Conservation (phyloP, 2,888 invertebrate species). For the Carabus problematicus region DNA sequence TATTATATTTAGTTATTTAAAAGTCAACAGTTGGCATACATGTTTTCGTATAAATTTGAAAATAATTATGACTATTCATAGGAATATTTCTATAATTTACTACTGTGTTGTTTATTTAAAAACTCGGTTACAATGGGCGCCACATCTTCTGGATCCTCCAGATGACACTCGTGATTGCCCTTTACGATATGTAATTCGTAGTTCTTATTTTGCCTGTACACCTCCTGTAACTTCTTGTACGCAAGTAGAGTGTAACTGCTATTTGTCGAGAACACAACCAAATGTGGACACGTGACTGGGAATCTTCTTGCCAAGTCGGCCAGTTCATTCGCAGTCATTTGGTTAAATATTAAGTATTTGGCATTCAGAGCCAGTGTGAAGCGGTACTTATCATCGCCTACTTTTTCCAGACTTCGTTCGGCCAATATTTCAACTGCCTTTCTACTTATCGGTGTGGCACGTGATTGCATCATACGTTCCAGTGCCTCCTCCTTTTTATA, state of each 20-base stretch:
- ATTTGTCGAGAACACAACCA: constrained; percentile 49
- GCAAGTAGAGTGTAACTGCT: background rate
- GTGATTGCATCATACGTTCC: constrained; percentile 58
- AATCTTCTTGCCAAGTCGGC: constrained; percentile 53
- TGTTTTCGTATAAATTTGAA: too few relatives aligned
- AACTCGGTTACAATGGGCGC: constrained; percentile 53
- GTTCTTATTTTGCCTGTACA: constrained; percentile 50
- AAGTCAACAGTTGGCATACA: too few relatives aligned
- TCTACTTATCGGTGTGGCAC: constrained; percentile 56
- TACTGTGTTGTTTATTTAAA: constrained; percentile 48
- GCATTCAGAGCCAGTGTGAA: constrained; percentile 66
- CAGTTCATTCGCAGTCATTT: constrained; percentile 45
- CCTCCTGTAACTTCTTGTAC: constrained; percentile 45
- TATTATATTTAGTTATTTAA: too few relatives aligned
- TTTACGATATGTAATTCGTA: constrained; percentile 56
- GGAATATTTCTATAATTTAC: constrained; percentile 48
- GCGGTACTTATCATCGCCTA: constrained; percentile 60
- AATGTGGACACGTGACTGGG: constrained; percentile 55
- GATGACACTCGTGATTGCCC: constrained; percentile 70
- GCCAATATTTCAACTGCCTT: constrained; percentile 62
- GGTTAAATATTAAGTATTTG: constrained; percentile 49
- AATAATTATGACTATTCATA: too few relatives aligned
- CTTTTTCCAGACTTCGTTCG: constrained; percentile 58
- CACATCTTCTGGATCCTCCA: constrained; percentile 64
- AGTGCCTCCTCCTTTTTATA: constrained; percentile 62